Evolutionary conservation across 2,888 invertebrate species (phyloP), one percentile per base, ranked within the genome.

Genomic region (Ashinkailepas kermadecensis): DNA sequence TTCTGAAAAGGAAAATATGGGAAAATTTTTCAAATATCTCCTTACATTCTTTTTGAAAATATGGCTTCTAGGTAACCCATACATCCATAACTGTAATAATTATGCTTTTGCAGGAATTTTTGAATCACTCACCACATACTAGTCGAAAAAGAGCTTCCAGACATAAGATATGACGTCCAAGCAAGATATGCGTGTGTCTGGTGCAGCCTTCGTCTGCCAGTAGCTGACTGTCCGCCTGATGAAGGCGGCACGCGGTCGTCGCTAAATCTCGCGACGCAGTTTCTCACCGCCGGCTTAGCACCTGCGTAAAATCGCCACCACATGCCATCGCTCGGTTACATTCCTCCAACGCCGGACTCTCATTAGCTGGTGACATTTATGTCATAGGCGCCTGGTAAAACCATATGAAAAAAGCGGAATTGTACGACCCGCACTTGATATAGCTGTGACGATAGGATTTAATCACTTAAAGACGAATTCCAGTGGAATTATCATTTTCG

Each of bases 371-470:
- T 74, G 74, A 74, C 74, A 21, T 74, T 74, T 74, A 74, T 56
- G 74, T 56, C 74, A 74, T 74, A 54, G 74, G 9, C 74, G 56
- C 23, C 11, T 18, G 21, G 74, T 21, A 74, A 74, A 74, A 74
- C 74, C 74, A 56, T 74, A 74, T 74, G 74, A n/a, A 74, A 74
- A 74, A 70, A 74, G 54, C 3, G 56, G 10, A 18, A 74, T 74
- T 74, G n/a, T 74, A 74, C 74, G 74, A 74, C 9, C 18, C 12
- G 56, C 10, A 18, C 54, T 18, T 56, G 56, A 74, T 54, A 56
- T 56, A 74, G 56, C 74, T 74, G 74, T 74, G 23, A 21, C 74
- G 74, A 56, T 56, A 10, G 54, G 74, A 54, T 74, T 56, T 56
- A 74, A 74, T 74, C 74, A 12, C 54, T 54, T 21, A 10, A 18